Evolutionary conservation across 2,113 vertebrate species (phyloP).

Genomic region (Felis chaus): DNA sequence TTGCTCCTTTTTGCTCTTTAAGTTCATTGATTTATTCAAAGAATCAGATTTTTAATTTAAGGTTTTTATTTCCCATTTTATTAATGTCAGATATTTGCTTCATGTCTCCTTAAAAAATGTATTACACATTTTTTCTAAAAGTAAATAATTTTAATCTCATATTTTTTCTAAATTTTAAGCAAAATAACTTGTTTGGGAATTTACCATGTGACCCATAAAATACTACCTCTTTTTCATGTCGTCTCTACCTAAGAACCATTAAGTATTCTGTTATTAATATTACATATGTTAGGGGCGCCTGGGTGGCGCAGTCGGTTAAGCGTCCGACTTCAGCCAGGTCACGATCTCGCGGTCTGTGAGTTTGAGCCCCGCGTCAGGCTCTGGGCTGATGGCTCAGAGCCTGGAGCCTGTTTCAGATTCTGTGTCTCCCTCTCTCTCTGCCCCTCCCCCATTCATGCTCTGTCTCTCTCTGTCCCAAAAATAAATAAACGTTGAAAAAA

Average conservation of each 20-base stretch:
- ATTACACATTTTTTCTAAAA: neutral
- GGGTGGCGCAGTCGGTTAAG: no score
- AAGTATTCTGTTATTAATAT: neutral
- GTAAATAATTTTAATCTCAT: neutral
- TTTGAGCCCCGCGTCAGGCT: no score
- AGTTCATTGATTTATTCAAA: neutral
- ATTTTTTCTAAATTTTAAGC: neutral
- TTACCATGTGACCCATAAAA: neutral
- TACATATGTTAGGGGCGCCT: neutral
- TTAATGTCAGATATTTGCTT: neutral
- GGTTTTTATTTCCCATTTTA: neutral
- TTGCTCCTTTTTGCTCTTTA: neutral
- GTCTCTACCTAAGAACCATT: neutral
- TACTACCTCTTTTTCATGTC: neutral
- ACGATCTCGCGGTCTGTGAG: no score
- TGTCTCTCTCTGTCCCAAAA: no score
- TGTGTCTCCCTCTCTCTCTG: no score
- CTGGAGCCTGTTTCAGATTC: no score
- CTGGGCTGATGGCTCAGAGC: no score
- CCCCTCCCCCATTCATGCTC: no score
- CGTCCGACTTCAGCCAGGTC: no score
- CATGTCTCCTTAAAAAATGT: neutral
- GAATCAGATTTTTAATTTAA: neutral
- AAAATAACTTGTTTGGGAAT: neutral
- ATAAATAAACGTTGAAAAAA: no score